phyloP scores from a whole-genome alignment of 1,140 invertebrate species.

The Heliothis subflexa region DNA sequence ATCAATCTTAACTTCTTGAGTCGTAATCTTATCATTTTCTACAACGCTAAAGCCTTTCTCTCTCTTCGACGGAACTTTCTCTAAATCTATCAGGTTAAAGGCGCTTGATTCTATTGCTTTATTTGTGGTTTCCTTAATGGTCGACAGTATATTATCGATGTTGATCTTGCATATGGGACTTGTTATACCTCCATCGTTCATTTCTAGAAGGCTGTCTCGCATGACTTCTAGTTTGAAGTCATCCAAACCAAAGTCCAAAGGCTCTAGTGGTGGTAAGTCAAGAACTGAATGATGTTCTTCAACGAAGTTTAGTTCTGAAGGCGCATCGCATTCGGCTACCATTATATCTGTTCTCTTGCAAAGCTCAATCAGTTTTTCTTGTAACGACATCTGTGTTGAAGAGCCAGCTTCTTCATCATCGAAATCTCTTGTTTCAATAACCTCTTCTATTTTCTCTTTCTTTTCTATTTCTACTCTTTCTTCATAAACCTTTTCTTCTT shows the following conservation, averaged over 20 bases:
- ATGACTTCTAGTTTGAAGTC: constrained; percentile 82
- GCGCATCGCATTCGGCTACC: constrained; percentile 81
- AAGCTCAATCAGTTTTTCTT: constrained; percentile 77
- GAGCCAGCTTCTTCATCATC: constrained; percentile 59
- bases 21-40: constrained; percentile 78
- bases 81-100: constrained; percentile 79
- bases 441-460: constrained; percentile 49
- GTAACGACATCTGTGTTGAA: constrained; percentile 66
- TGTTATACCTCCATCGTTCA: constrained; percentile 67
- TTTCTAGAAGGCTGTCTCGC: constrained; percentile 79
- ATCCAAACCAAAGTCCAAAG: constrained; percentile 79
- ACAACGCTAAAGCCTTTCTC: constrained; percentile 79
- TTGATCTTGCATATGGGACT: constrained; percentile 83
- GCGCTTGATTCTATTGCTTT: constrained; percentile 73
- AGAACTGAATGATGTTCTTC: constrained; percentile 81
- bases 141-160: constrained; percentile 79
- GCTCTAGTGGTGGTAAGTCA: constrained; percentile 81
- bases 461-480: constrained; percentile 46
- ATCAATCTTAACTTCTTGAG: constrained; percentile 75
- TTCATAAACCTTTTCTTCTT: constrained; percentile 21
- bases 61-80: constrained; percentile 72
- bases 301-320: constrained; percentile 78
- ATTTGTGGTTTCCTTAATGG: constrained; percentile 75
- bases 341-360: constrained; percentile 84
- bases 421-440: constrained; percentile 40